phyloP scores from a whole-genome alignment of 1,140 invertebrate genomes.

The Drosophila repleta region DNA sequence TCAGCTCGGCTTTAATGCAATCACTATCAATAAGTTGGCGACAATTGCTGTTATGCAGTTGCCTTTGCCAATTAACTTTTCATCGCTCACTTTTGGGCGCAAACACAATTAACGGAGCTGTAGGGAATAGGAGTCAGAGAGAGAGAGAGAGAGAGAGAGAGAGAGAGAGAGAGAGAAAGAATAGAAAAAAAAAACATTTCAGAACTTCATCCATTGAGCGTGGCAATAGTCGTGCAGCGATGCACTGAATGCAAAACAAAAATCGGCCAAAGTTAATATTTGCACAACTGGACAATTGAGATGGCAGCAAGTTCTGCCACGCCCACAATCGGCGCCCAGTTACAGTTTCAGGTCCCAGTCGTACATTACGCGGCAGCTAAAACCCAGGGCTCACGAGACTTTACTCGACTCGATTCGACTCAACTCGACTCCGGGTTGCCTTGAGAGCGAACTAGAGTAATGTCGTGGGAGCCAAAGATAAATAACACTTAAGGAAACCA shows the following conservation, averaged over 20 bases:
- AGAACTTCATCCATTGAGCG: conserved; percentile 58
- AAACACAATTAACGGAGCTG: conserved; percentile 56
- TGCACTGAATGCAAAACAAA: conserved; percentile 38
- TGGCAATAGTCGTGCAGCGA: conserved; percentile 29
- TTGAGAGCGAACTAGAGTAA: conserved; percentile 72
- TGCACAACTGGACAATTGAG: conserved; percentile 74
- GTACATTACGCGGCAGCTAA: conserved; percentile 62
- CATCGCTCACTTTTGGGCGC: conserved; percentile 48
- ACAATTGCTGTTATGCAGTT: conserved; percentile 19
- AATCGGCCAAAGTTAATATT: conserved; percentile 72
- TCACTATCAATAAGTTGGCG: conserved; percentile 42
- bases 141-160: not conserved
- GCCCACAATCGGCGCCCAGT: conserved; percentile 2
- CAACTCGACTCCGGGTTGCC: conserved; percentile 1
- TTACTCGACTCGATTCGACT: conserved; percentile 18
- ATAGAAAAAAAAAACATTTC: conserved; percentile 7
- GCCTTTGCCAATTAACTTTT: conserved; percentile 62
- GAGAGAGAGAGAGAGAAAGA: not conserved
- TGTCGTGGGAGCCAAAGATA: conserved; percentile 79
- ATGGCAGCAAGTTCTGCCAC: conserved; percentile 17
- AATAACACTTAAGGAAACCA: conserved; percentile 76
- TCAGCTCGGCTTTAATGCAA: conserved; percentile 53
- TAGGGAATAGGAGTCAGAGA: not conserved
- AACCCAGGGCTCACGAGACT: conserved; percentile 35
- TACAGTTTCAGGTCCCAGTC: conserved; percentile 39